These are phyloP conservation scores for Tachina lurida DNA, from an alignment of 2,888 invertebrate species.

Conservation along the genomic window DNA sequence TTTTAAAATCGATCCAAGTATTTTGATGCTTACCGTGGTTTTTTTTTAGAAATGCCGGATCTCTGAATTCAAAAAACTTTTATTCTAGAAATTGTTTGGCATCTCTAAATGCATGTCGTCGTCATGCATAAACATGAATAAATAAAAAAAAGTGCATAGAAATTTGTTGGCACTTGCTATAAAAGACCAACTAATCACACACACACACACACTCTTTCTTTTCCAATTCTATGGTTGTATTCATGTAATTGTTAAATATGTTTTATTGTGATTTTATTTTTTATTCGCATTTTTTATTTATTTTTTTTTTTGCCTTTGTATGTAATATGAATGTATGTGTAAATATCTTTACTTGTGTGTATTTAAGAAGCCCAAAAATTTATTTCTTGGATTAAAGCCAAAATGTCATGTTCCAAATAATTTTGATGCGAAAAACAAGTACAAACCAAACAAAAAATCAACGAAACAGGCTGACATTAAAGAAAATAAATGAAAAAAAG, in stretches of 20 bases:
- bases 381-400: slow-evolving; percentile 72
- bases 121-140: slow-evolving; percentile 1
- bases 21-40: not conserved
- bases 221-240: slow-evolving; percentile 39
- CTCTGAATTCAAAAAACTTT: no score
- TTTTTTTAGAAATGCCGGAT: no score
- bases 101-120: not conserved
- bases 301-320: slow-evolving; percentile 14
- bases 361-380: slow-evolving; percentile 61
- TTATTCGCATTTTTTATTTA: not conserved
- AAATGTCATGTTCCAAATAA: slow-evolving; percentile 70
- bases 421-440: slow-evolving; percentile 41
- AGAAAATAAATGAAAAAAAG: slow-evolving; percentile 8
- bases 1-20: no score
- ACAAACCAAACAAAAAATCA: slow-evolving; percentile 12
- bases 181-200: slow-evolving; percentile 27
- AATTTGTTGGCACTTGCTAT: slow-evolving; percentile 54
- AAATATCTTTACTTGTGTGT: slow-evolving; percentile 7
- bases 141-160: slow-evolving; percentile 5
- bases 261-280: slow-evolving; percentile 49
- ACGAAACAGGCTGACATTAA: slow-evolving; percentile 3
- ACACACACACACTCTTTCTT: not conserved
- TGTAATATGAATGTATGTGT: not conserved
- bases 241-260: slow-evolving; percentile 68
- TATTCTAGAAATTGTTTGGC: no score